Percentiles rank a stretch among this genome's conserved stretches.
Evolutionary conservation across 2,888 invertebrate genomes (phyloP).

Genomic region (Anorthoa munda): DNA sequence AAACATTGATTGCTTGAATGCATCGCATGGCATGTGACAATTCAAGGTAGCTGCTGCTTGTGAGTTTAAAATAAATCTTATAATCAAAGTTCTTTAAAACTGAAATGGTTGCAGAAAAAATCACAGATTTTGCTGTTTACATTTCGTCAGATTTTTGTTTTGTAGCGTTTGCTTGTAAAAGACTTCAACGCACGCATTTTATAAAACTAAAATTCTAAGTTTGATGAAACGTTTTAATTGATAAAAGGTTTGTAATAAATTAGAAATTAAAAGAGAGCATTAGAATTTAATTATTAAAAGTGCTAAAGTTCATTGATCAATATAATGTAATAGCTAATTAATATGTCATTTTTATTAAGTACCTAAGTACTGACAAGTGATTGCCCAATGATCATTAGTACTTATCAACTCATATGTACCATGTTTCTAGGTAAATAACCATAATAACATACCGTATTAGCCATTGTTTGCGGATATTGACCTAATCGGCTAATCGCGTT

Average conservation of each 20-base stretch:
- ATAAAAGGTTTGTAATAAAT: not conserved
- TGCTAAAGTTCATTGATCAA: constrained; percentile 24
- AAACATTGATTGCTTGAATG: not conserved
- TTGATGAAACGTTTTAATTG: constrained; percentile 13
- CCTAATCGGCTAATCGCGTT: constrained; percentile 52
- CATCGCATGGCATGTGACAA: not conserved
- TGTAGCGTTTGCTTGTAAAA: constrained; percentile 75
- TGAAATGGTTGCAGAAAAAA: not conserved
- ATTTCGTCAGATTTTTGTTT: constrained; percentile 42
- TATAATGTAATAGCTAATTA: constrained; percentile 24
- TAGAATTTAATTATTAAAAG: not conserved
- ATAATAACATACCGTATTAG: constrained; percentile 22
- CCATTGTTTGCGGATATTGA: constrained; percentile 46
- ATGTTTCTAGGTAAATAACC: constrained; percentile 25
- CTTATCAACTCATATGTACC: not conserved
- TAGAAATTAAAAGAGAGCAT: too few relatives aligned
- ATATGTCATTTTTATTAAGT: not conserved
- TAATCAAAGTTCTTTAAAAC: not conserved
- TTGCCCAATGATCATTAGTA: not conserved
- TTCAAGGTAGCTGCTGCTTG: not conserved
- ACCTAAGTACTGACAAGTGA: not conserved
- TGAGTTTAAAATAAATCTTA: constrained; percentile 10
- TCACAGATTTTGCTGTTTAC: constrained; percentile 1
- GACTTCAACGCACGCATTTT: constrained; percentile 85
- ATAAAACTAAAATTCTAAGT: not conserved